Evolutionary conservation across 2,888 invertebrate species (phyloP).

Genomic region (Nomada hirtipes): DNA sequence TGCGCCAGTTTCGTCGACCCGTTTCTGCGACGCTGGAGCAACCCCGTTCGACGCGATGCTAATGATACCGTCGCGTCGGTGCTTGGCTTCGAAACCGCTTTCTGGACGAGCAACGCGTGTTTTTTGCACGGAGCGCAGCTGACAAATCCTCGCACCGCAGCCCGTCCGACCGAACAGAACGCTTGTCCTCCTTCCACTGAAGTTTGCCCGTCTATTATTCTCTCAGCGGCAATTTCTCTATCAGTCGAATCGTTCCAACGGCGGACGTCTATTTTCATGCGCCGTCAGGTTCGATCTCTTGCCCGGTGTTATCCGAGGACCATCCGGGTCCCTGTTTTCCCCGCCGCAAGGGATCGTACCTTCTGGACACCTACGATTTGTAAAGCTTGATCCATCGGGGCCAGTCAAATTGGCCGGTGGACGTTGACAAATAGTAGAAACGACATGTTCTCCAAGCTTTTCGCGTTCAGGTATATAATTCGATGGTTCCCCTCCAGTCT

Average conservation of each 20-base stretch:
- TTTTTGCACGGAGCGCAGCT: conserved; percentile 1
- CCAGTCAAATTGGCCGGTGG: background rate
- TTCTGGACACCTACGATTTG: conserved; percentile 15
- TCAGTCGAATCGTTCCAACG: background rate
- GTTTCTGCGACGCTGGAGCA: conserved; percentile 20
- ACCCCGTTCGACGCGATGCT: conserved; percentile 15
- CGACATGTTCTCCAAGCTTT: background rate
- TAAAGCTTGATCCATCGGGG: conserved; percentile 18
- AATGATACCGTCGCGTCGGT: conserved; percentile 21
- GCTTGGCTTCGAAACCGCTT: background rate
- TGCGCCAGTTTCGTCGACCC: conserved; percentile 54
- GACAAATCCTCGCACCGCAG: conserved; percentile 3
- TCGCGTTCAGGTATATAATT: conserved; percentile 4
- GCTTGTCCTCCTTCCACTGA: no score
- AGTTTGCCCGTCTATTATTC: background rate
- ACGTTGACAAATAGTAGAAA: conserved; percentile 36
- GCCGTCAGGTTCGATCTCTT: background rate
- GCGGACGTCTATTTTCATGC: conserved; percentile 7
- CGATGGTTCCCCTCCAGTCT: conserved; percentile 2
- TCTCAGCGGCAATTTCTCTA: background rate
- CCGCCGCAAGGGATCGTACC: background rate
- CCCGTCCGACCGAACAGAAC: background rate
- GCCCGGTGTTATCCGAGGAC: background rate
- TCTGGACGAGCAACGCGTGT: background rate
- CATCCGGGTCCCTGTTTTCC: background rate